Evolutionary conservation across 2,113 vertebrate species (phyloP).

Genomic region (Cyprinodon brontotheroides): DNA sequence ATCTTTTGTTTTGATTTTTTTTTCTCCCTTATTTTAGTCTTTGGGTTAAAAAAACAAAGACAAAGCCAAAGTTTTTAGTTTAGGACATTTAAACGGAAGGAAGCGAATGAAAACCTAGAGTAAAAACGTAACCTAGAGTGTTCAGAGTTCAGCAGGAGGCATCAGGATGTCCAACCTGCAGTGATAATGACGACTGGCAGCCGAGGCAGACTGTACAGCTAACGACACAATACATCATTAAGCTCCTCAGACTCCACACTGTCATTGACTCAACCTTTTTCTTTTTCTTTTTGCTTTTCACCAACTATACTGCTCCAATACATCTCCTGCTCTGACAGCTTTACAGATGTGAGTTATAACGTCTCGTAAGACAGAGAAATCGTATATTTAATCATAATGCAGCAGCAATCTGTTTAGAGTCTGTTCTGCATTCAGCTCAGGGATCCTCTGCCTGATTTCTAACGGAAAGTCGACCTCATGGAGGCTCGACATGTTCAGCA

Average conservation of each 20-base stretch:
- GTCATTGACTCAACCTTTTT: conserved; percentile 20
- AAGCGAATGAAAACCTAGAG: not conserved
- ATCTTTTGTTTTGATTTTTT: not conserved
- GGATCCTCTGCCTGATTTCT: conserved; percentile 1
- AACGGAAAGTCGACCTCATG: not conserved
- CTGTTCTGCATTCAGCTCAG: conserved; percentile 4
- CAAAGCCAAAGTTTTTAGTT: not conserved
- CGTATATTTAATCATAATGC: conserved; percentile 10
- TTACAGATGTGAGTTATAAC: conserved; percentile 25
- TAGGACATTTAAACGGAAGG: not conserved
- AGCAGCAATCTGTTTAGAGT: conserved; percentile 4
- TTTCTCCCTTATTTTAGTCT: not conserved
- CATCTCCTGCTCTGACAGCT: conserved; percentile 10
- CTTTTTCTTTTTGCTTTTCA: not conserved
- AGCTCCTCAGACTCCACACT: conserved; percentile 8
- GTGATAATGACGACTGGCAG: conserved; percentile 24
- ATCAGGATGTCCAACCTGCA: conserved; percentile 4
- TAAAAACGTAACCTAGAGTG: not conserved
- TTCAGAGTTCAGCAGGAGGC: conserved; percentile 1
- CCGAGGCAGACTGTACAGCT: conserved; percentile 21
- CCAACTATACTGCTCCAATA: not conserved
- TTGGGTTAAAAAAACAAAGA: not conserved
- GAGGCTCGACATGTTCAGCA: not conserved
- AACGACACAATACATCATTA: conserved; percentile 34
- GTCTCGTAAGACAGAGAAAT: conserved; percentile 4